phyloP scores from a whole-genome alignment of 2,888 invertebrate genomes.

The Drosophila affinis region DNA sequence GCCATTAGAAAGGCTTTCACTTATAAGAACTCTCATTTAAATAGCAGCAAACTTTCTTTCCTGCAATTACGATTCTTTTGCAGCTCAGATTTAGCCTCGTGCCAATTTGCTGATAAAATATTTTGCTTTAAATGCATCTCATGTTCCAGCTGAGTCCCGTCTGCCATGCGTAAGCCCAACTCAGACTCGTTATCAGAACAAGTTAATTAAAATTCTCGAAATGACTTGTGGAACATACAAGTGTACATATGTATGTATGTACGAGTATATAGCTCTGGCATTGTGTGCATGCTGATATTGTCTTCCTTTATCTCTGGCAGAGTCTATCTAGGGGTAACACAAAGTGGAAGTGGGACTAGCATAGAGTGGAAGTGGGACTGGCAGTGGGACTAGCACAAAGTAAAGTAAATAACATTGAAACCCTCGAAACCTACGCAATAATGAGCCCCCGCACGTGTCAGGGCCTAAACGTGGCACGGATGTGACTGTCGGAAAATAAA shows the following conservation, averaged over 20 bases:
- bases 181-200: constrained; percentile 49
- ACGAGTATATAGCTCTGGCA: constrained; percentile 13
- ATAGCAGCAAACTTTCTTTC: not conserved
- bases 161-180: constrained; percentile 18
- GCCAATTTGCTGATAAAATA: not conserved
- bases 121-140: constrained; percentile 25
- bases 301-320: constrained; percentile 45
- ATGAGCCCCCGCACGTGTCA: constrained; percentile 59
- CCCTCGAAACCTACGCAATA: constrained; percentile 51
- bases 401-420: constrained; percentile 55
- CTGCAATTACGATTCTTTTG: too few species aligned
- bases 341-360: constrained; percentile 24
- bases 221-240: constrained; percentile 52
- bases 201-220: constrained; percentile 77
- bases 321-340: constrained; percentile 33
- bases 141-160: constrained; percentile 9
- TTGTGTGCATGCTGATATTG: constrained; percentile 58
- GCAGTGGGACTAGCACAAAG: constrained; percentile 28
- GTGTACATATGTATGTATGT: not conserved
- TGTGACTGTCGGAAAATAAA: constrained; percentile 63
- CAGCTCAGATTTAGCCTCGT: not conserved
- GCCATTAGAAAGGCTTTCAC: too few species aligned
- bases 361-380: constrained; percentile 6
- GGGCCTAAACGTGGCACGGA: constrained; percentile 63
- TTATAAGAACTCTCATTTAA: not conserved